A percentile compares a stretch with the other conserved stretches of the same genome.
phyloP scores from a whole-genome alignment of 2,113 vertebrate genomes.

The Anas platyrhynchos region DNA sequence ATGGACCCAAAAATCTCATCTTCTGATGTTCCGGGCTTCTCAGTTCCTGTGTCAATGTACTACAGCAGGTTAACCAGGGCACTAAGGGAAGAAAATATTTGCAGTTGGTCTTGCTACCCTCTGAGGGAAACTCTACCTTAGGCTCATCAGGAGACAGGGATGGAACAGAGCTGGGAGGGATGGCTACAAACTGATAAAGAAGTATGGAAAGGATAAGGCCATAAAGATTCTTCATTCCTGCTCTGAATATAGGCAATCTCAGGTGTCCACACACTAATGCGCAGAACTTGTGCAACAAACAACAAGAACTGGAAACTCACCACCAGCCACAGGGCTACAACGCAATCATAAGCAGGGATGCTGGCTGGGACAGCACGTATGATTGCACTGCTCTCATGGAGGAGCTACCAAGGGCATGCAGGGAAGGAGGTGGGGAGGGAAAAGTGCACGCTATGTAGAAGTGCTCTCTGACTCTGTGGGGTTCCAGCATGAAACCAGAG shows the following conservation, averaged over 20 bases:
- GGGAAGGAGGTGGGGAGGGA: not conserved
- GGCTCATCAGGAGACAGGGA: not conserved
- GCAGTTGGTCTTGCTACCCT: not conserved
- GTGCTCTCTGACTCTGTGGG: not conserved
- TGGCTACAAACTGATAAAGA: not conserved
- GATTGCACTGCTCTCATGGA: not conserved
- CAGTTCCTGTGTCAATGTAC: not conserved
- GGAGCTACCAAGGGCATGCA: not conserved
- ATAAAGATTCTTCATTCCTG: not conserved
- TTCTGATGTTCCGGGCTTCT: not conserved
- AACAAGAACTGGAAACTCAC: not conserved
- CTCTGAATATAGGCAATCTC: not conserved
- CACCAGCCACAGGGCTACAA: not conserved
- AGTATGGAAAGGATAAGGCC: not conserved
- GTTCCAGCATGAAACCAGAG: not conserved
- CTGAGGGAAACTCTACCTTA: not conserved
- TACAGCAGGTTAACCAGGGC: not conserved
- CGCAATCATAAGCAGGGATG: not conserved
- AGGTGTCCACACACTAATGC: not conserved
- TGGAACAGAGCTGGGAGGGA: not conserved
- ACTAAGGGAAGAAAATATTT: not conserved
- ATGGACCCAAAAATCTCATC: not conserved
- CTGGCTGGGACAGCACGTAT: accelerated
- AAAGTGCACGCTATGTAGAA: accelerated
- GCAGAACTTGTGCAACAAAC: not conserved